Evolutionary conservation across 2,113 vertebrate genomes (phyloP), one percentile per base, ranked within the genome.

Genomic region (Hassar affinis): DNA sequence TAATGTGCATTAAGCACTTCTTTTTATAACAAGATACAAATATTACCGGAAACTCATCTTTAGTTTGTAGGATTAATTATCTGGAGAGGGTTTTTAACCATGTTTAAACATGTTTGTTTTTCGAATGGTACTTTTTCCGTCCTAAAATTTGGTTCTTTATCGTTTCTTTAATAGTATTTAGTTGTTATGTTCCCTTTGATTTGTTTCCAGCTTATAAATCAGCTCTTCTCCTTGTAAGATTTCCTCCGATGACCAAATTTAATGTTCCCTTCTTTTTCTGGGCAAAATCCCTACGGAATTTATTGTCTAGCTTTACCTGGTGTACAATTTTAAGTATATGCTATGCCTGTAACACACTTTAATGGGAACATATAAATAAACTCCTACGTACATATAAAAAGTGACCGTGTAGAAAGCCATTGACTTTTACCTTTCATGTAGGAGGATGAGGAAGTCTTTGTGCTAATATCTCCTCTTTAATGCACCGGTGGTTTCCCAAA

Each of bases 321-420:
- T 87, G 81, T 91, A 83, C 81, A 88, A 88, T 86, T 87, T 87
- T 79, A 84, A 89, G 88, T 87, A 75, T 85, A 75, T 84, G 87
- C 89, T 87, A 90, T 83, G 84, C 87, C 91, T 86, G 89, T 91
- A 93, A 90, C 90, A 89, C 89, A 88, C 88, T 93, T 93, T 94
- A 94, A 93, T 94, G 87, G 88, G 90, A 93, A 92, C 90, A 90
- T 92, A 89, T 93, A 92, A 94, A 93, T 91, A 90, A 93, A 89
- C 87, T 94, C 93, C 92, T 93, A 93, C 93, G 25, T 88, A 83
- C 89, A 89, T 92, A 93, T 95, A 93, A 94, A 94, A 93, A 93
- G 91, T 91, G 89, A 87, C 38, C 42, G 87, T 90, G 88, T 91
- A 92, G 90, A 91, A 90, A 91, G 90, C 91, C 90, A 93, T 93